Conservation (phyloP, 2,113 vertebrate genomes). For the Pelusios castaneus region DNA sequence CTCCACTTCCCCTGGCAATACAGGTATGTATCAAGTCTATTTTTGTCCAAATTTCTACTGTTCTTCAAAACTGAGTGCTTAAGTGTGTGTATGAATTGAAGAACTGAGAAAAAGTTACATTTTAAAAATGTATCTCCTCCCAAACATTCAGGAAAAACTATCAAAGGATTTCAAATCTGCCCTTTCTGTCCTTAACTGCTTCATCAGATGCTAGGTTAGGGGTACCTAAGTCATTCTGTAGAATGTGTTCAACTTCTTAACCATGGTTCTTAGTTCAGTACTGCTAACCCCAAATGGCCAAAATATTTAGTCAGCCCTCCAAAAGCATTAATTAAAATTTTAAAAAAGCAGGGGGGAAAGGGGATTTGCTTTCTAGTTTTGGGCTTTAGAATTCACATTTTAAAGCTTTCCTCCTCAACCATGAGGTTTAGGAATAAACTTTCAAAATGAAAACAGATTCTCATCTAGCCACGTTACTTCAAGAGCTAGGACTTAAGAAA, state of each 20-base stretch:
- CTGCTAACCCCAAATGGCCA: background rate
- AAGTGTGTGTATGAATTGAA: background rate
- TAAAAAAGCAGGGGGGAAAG: too few species aligned
- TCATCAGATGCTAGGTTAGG: background rate
- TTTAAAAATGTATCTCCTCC: background rate
- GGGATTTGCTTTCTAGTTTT: background rate
- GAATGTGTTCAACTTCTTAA: background rate
- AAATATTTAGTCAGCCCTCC: background rate
- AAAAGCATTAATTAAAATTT: background rate
- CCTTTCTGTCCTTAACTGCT: background rate
- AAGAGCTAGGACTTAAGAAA: background rate
- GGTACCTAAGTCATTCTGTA: background rate
- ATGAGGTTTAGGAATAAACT: fast-evolving
- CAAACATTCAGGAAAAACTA: background rate
- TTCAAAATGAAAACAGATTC: background rate
- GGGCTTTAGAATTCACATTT: background rate
- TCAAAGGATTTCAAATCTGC: background rate
- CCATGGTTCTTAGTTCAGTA: background rate
- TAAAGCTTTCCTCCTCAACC: background rate
- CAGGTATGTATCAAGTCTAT: background rate
- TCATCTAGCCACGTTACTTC: background rate
- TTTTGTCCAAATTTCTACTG: background rate
- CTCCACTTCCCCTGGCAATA: background rate
- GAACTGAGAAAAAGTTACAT: background rate
- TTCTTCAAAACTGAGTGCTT: background rate